Conservation (phyloP, 2,797 vertebrate genomes). For the Dicrostonyx torquatus region DNA sequence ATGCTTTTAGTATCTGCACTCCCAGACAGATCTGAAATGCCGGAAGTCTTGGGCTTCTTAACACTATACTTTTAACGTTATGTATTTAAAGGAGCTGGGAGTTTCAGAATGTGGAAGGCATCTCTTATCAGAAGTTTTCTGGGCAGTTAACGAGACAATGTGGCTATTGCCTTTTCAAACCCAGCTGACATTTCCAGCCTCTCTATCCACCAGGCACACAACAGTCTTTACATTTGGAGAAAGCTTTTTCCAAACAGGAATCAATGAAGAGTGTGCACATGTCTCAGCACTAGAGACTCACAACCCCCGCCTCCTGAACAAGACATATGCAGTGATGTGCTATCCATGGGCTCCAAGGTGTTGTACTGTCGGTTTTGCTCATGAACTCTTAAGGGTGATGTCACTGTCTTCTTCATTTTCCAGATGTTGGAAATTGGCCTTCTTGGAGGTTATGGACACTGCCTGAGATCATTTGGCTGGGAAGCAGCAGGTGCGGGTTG, state of each 20-base stretch:
- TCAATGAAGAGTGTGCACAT: not conserved
- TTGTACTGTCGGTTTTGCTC: not conserved
- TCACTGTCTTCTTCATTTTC: not conserved
- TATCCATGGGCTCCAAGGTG: not conserved
- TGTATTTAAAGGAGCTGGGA: constrained; percentile 64
- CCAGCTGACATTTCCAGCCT: constrained; percentile 34
- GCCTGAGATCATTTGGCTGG: not conserved
- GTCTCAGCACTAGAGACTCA: not conserved
- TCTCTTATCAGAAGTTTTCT: constrained; percentile 46
- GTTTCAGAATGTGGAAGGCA: constrained; percentile 61
- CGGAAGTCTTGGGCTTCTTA: constrained; percentile 65
- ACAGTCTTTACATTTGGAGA: constrained; percentile 44
- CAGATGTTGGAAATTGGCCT: not conserved
- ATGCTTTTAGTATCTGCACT: constrained; percentile 37
- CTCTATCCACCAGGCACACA: not conserved
- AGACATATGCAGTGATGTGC: not conserved
- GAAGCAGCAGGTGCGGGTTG: not conserved
- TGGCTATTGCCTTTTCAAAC: constrained; percentile 60
- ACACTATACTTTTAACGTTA: constrained; percentile 65
- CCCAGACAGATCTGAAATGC: constrained; percentile 58
- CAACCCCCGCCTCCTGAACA: not conserved
- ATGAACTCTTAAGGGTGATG: not conserved
- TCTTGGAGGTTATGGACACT: not conserved
- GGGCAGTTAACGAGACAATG: constrained; percentile 60
- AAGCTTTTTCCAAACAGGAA: not conserved